Conservation (phyloP, 2,888 invertebrate genomes). For the Torymus tubicola region DNA sequence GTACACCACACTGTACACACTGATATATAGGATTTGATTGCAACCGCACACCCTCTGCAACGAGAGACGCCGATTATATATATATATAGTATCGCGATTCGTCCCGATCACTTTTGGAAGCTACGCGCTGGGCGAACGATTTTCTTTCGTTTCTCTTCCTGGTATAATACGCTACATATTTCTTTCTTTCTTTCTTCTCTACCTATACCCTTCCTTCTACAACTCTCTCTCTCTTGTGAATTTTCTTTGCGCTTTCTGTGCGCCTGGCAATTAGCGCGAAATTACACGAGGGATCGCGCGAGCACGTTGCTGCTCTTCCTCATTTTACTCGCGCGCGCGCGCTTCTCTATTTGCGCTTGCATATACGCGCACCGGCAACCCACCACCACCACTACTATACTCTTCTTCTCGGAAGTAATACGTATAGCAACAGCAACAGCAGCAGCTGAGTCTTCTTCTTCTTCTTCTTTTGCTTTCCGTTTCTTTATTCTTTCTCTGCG, state of each 20-base stretch:
- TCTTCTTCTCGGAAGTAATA: slow-evolving; percentile 48
- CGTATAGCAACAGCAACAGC: background rate
- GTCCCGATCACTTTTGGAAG: slow-evolving; percentile 18
- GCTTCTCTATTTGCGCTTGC: slow-evolving; percentile 30
- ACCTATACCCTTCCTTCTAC: background rate
- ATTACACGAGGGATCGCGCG: slow-evolving; percentile 35
- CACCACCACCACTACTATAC: background rate
- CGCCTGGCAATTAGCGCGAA: slow-evolving; percentile 53
- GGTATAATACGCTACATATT: background rate
- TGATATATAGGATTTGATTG: too few relatives aligned
- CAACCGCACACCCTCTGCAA: too few relatives aligned
- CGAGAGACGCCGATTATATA: slow-evolving; percentile 18
- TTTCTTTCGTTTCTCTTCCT: slow-evolving; percentile 28
- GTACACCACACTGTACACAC: too few relatives aligned
- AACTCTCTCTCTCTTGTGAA: background rate
- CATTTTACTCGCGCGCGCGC: slow-evolving; percentile 31
- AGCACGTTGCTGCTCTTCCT: slow-evolving; percentile 28
- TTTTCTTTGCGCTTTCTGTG: slow-evolving; percentile 21
- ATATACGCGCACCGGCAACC: background rate
- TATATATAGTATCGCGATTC: slow-evolving; percentile 6
- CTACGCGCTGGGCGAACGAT: background rate
- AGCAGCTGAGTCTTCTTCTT: background rate
- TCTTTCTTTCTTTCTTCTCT: slow-evolving; percentile 6
- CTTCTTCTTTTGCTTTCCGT: background rate
- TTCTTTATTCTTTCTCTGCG: slow-evolving; percentile 9